phyloP scores from a whole-genome alignment of 2,888 invertebrate genomes.

The Podotricha telesiphe region DNA sequence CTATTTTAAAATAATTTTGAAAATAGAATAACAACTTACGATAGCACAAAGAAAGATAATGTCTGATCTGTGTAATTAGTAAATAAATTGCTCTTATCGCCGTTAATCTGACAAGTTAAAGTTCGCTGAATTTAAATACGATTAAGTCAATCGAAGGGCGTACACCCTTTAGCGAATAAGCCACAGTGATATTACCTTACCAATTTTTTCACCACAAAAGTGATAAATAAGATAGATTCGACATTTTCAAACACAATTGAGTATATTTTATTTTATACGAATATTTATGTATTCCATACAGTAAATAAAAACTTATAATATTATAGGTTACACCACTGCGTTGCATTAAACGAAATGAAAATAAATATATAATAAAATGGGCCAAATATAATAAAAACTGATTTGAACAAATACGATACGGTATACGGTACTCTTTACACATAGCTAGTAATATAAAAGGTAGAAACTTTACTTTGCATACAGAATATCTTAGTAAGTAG shows the following conservation, averaged over 20 bases:
- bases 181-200: conserved; percentile 16
- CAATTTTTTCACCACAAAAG: background rate
- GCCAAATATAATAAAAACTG: background rate
- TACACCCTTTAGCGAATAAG: conserved; percentile 34
- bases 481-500: conserved; percentile 23
- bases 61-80: conserved; percentile 5
- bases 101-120: conserved; percentile 29
- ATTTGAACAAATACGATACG: background rate
- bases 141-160: conserved; percentile 31
- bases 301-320: too few relatives aligned
- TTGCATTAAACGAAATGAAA: too few relatives aligned
- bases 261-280: too few relatives aligned
- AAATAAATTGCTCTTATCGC: conserved; percentile 25
- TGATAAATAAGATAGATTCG: background rate
- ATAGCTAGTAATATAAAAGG: background rate
- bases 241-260: background rate
- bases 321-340: too few relatives aligned
- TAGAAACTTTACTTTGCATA: conserved; percentile 4
- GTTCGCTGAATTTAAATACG: conserved; percentile 33
- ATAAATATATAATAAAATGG: too few relatives aligned
- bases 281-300: too few relatives aligned
- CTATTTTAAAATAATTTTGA: too few relatives aligned
- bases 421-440: background rate
- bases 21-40: background rate
- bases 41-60: background rate